phyloP scores from a whole-genome alignment of 2,113 vertebrate genomes.

The Vidua macroura region DNA sequence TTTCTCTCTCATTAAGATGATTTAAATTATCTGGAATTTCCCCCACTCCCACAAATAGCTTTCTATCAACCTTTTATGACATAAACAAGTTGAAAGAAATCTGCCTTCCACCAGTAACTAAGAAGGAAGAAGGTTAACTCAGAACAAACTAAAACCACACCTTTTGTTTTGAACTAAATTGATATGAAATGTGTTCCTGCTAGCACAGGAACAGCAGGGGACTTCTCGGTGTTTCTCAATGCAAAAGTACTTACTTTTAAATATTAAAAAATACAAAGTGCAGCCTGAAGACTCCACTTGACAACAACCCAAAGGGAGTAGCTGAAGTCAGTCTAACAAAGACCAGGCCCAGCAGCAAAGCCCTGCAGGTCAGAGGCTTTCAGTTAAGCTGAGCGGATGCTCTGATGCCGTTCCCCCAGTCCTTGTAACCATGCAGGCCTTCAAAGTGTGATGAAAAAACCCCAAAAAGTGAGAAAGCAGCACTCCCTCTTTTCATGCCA shows the following conservation, averaged over 20 bases:
- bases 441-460: neutral
- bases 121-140: neutral
- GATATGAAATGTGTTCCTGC: neutral
- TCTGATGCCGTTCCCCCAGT: neutral
- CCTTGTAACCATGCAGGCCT: neutral
- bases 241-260: neutral
- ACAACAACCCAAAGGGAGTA: neutral
- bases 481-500: neutral
- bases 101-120: neutral
- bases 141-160: neutral
- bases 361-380: neutral
- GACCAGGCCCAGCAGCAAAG: neutral
- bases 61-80: neutral
- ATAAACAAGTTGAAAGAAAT: neutral
- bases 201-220: neutral
- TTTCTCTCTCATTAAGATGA: neutral
- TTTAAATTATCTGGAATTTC: neutral
- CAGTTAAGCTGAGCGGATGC: neutral
- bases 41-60: neutral
- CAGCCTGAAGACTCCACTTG: neutral
- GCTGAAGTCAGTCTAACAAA: neutral
- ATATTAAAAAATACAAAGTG: conserved; percentile 20
- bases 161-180: neutral
- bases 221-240: neutral
- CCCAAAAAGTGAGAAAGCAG: neutral